These are phyloP conservation scores for Drosophila mauritiana DNA, from an alignment of 1,140 invertebrate genomes.

Conservation along the genomic window DNA sequence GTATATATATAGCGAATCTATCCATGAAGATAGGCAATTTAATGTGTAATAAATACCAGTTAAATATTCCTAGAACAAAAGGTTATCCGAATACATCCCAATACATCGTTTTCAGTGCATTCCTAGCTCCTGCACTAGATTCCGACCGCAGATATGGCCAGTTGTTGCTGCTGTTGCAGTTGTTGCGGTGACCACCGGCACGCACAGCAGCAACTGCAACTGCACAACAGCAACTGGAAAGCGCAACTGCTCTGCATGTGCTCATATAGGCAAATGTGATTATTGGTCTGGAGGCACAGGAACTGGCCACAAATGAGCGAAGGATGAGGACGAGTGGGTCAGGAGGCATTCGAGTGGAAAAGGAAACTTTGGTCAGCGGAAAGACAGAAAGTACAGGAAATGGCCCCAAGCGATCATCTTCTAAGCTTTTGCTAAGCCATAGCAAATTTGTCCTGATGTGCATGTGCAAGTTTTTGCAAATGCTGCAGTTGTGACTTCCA, in stretches of 20 bases:
- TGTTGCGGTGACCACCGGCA: slow-evolving; percentile 44
- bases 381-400: slow-evolving; percentile 35
- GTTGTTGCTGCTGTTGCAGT: slow-evolving; percentile 31
- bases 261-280: slow-evolving; percentile 31
- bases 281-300: slow-evolving; percentile 26
- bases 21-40: no score
- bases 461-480: slow-evolving; percentile 19
- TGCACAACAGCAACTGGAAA: slow-evolving; percentile 11
- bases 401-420: slow-evolving; percentile 37
- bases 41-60: no score
- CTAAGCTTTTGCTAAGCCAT: slow-evolving; percentile 25
- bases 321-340: background rate
- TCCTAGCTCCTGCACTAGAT: slow-evolving; percentile 42
- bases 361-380: slow-evolving; percentile 40
- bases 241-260: slow-evolving; percentile 43
- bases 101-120: slow-evolving; percentile 1
- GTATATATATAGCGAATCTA: no score
- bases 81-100: no score
- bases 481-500: slow-evolving; percentile 21
- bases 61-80: no score
- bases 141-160: slow-evolving; percentile 44
- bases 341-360: slow-evolving; percentile 1
- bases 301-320: slow-evolving; percentile 19
- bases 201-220: slow-evolving; percentile 39
- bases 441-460: slow-evolving; percentile 27